Conservation (phyloP, 2,888 invertebrate species). For the Volucella inanis region DNA sequence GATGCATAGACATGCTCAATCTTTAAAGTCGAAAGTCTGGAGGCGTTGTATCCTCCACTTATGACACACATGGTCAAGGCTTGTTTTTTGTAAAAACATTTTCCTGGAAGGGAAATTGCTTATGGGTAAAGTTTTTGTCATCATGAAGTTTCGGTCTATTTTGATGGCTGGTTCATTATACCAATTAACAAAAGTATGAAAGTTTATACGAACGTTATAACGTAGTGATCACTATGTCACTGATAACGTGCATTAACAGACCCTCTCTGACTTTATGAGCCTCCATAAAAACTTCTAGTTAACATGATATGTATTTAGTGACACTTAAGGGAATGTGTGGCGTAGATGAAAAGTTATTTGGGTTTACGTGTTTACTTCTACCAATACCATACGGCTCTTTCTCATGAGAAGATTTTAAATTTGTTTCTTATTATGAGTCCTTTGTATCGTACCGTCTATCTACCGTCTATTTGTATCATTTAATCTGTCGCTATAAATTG, state of each 20-base stretch:
- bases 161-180: conserved; percentile 18
- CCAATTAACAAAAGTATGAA: conserved; percentile 18
- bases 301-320: background rate
- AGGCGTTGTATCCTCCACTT: too few relatives aligned
- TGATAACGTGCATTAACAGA: background rate
- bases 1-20: too few relatives aligned
- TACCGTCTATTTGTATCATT: too few relatives aligned
- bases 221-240: background rate
- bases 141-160: conserved; percentile 2
- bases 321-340: background rate
- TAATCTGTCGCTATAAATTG: too few relatives aligned
- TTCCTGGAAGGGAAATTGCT: background rate
- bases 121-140: conserved; percentile 25
- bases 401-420: too few relatives aligned
- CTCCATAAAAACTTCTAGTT: background rate
- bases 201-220: background rate
- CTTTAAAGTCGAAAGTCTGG: too few relatives aligned
- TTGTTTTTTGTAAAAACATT: background rate
- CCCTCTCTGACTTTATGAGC: too few relatives aligned
- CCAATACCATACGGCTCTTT: too few relatives aligned
- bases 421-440: too few relatives aligned
- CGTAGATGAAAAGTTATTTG: too few relatives aligned
- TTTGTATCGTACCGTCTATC: background rate
- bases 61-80: too few relatives aligned
- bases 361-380: too few relatives aligned